Evolutionary conservation across 2,888 invertebrate genomes (phyloP), one percentile per base, ranked within the genome.

Genomic region (Malthinus flaveolus): DNA sequence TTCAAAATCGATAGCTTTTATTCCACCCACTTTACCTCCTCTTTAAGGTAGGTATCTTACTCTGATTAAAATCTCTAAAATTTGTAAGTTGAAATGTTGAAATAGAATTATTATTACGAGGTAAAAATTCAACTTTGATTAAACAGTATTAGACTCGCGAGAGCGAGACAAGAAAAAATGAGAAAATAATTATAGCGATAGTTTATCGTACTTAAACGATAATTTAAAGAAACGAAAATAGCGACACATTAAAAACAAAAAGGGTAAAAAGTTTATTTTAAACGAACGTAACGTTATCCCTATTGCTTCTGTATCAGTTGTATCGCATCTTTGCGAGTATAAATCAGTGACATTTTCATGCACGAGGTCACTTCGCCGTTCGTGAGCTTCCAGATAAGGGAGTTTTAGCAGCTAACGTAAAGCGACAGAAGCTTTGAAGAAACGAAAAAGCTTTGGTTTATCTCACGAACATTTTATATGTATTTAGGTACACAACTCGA

Each of bases 331-430:
- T 56, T 59, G 51, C 48, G 49, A 36, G 50, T 58, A 71, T 69
- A 70, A 70, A 70, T 66, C 68, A 70, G 67, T 71, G 70, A 71
- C 71, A 71, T 72, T 73, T 73, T 66, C 72, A 72, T 72, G 71
- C 69, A 64, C 64, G 67, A 67, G 71, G 70, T 71, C 72, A 71
- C 71, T 67, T 57, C 54, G 55, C 39, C 50, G 68, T 72, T 71
- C 72, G 73, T 72, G 72, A 66, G 69, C 57, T 67, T 66, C 68
- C 65, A 71, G 72, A 72, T 72, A 72, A 72, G 71, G 63, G 67
- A 44, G 53, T 52, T 62, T 23, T 23, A 46, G 57, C 47, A 47
- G 67, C 65, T 71, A 73, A 73, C 71, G 70, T 62, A 65, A 72
- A 70, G 66, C 72, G 73, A 72, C 71, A 73, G 71, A 68, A 68